A percentile compares a stretch with the other conserved stretches of the same genome.
These are phyloP conservation scores for Parotocinclus haroldoi DNA, from an alignment of 2,797 vertebrate species.

Conservation along the genomic window DNA sequence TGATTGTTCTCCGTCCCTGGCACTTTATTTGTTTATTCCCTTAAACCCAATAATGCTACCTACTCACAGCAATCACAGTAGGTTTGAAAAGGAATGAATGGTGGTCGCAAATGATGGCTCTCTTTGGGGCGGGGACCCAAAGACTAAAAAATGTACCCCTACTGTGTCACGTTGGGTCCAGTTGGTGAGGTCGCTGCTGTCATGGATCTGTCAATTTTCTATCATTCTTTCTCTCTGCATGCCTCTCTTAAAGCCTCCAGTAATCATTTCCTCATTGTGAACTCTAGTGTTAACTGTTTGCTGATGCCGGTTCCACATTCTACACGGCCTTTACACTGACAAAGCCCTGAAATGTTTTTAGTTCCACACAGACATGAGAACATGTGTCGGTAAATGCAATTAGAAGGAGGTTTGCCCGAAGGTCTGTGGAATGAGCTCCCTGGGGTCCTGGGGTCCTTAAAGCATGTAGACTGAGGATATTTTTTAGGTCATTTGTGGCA, in stretches of 20 bases:
- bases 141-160: conserved; percentile 56
- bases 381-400: conserved; percentile 12
- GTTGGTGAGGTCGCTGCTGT: conserved; percentile 57
- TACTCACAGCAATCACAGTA: conserved; percentile 71
- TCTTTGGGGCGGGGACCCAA: conserved; percentile 51
- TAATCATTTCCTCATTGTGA: conserved; percentile 26
- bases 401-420: not conserved
- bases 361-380: conserved; percentile 25
- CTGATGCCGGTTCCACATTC: conserved; percentile 53
- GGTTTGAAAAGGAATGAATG: conserved; percentile 60
- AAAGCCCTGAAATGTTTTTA: conserved; percentile 48
- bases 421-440: not conserved
- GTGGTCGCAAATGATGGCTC: conserved; percentile 66
- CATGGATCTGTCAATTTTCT: conserved; percentile 49
- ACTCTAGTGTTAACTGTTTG: conserved; percentile 25
- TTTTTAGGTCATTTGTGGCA: too few species aligned
- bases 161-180: conserved; percentile 52
- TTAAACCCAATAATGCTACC: conserved; percentile 57
- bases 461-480: too few species aligned
- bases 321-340: conserved; percentile 58
- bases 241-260: conserved; percentile 25
- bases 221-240: conserved; percentile 57
- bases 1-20: conserved; percentile 54
- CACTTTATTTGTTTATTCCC: conserved; percentile 61
- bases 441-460: not conserved